These are phyloP conservation scores for Tinea pellionella DNA, from an alignment of 2,888 invertebrate species.

Conservation along the genomic window DNA sequence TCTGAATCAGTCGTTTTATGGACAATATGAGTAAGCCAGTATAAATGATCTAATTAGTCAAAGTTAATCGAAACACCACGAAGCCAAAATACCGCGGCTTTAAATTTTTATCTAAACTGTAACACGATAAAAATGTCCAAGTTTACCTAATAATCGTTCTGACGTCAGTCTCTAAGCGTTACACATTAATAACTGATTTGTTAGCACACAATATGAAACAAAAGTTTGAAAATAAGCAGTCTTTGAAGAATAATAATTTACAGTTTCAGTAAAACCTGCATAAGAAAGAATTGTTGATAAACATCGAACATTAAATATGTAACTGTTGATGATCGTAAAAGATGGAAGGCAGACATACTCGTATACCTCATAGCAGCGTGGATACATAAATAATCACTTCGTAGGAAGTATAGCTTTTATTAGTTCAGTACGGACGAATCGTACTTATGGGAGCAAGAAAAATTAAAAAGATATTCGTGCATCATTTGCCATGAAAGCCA, in stretches of 20 bases:
- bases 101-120: slow-evolving; percentile 10
- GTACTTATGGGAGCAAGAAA: slow-evolving; percentile 33
- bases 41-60: slow-evolving; percentile 40
- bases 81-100: slow-evolving; percentile 20
- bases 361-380: slow-evolving; percentile 27
- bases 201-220: slow-evolving; percentile 7
- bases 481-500: slow-evolving; percentile 44
- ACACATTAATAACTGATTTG: slow-evolving; percentile 2
- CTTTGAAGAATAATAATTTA: slow-evolving; percentile 70
- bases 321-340: slow-evolving; percentile 67
- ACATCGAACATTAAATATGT: slow-evolving; percentile 69
- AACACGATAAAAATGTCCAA: slow-evolving; percentile 19
- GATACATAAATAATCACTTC: slow-evolving; percentile 56
- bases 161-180: slow-evolving; percentile 41
- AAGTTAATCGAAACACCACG: slow-evolving; percentile 2
- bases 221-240: slow-evolving; percentile 62
- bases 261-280: slow-evolving; percentile 63
- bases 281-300: slow-evolving; percentile 70
- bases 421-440: slow-evolving; percentile 33
- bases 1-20: slow-evolving; percentile 42
- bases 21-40: slow-evolving; percentile 26
- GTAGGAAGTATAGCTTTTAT: slow-evolving; percentile 54
- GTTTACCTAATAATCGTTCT: slow-evolving; percentile 42
- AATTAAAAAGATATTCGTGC: slow-evolving; percentile 53
- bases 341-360: slow-evolving; percentile 58